These are phyloP conservation scores for Trichomalopsis sarcophagae DNA, from an alignment of 1,140 invertebrate species.

Conservation along the genomic window DNA sequence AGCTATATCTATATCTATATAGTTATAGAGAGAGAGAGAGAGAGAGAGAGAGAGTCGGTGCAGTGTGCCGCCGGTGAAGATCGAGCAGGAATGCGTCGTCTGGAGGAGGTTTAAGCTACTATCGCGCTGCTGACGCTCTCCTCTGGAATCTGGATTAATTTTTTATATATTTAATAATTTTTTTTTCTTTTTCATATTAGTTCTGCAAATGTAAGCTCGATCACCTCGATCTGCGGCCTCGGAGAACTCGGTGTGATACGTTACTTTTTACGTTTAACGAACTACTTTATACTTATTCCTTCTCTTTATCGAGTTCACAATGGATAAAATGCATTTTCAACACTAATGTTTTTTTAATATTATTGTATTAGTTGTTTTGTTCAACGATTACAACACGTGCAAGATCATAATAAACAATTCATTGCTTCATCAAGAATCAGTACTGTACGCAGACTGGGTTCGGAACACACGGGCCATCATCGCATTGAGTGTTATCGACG, in stretches of 20 bases:
- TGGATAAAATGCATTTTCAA: too few species aligned
- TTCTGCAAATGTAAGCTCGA: neutral
- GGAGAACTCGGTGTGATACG: too few species aligned
- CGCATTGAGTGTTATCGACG: too few species aligned
- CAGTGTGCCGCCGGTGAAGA: neutral
- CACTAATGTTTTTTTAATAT: too few species aligned
- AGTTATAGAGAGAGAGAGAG: too few species aligned
- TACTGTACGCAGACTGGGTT: neutral
- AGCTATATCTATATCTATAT: neutral
- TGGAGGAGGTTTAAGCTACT: neutral
- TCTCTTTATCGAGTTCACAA: too few species aligned
- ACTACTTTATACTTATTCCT: too few species aligned
- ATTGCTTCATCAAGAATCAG: neutral
- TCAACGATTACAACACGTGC: too few species aligned
- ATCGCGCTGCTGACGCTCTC: neutral
- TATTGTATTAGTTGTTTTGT: too few species aligned
- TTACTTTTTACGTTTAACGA: too few species aligned
- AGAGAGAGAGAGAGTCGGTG: too few species aligned
- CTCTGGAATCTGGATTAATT: neutral
- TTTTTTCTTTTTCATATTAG: neutral
- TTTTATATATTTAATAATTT: neutral
- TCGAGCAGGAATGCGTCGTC: neutral
- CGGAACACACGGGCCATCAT: neutral
- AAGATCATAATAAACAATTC: too few species aligned
- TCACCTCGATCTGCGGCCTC: neutral